A percentile compares a stretch with the other conserved stretches of the same genome.
phyloP scores from a whole-genome alignment of 2,797 vertebrate species.

The Sebastolobus altivelis region DNA sequence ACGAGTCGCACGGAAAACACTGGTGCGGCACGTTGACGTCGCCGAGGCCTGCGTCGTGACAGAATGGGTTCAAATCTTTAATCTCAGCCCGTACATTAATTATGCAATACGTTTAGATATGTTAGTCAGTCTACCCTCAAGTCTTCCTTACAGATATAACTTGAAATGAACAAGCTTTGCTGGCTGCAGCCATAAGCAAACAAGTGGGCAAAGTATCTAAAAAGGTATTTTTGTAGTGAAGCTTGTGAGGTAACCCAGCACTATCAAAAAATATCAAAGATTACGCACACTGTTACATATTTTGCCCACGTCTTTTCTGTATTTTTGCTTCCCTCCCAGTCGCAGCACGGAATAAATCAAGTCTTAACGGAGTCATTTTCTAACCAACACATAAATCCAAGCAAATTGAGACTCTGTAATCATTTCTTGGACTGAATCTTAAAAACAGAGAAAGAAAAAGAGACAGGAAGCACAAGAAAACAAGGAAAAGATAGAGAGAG shows the following conservation, averaged over 20 bases:
- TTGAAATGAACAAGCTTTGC: constrained; percentile 6
- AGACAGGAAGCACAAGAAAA: not conserved
- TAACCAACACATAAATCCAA: constrained; percentile 16
- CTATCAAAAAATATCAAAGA: constrained; percentile 20
- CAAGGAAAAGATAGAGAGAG: not conserved
- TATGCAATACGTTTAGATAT: constrained; percentile 34
- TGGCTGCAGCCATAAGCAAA: constrained; percentile 1
- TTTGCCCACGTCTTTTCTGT: not conserved
- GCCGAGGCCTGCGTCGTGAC: constrained; percentile 25
- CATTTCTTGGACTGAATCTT: constrained; percentile 2
- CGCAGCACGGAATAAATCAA: constrained; percentile 10
- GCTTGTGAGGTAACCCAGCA: not conserved
- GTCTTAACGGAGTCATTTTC: constrained; percentile 9
- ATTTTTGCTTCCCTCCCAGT: not conserved
- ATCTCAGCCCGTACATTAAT: constrained; percentile 48
- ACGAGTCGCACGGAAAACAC: constrained; percentile 46
- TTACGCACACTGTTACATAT: not conserved
- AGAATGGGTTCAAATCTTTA: constrained; percentile 61
- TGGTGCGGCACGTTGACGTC: not conserved
- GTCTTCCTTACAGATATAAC: constrained; percentile 4
- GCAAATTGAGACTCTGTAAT: not conserved
- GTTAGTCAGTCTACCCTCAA: constrained; percentile 6
- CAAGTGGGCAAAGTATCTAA: not conserved
- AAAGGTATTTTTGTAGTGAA: constrained; percentile 1
- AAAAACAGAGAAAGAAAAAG: constrained; percentile 2